Base-by-base conservation (phyloP, 2,797 vertebrate species). In the Ctenosaura bakeri region DNA sequence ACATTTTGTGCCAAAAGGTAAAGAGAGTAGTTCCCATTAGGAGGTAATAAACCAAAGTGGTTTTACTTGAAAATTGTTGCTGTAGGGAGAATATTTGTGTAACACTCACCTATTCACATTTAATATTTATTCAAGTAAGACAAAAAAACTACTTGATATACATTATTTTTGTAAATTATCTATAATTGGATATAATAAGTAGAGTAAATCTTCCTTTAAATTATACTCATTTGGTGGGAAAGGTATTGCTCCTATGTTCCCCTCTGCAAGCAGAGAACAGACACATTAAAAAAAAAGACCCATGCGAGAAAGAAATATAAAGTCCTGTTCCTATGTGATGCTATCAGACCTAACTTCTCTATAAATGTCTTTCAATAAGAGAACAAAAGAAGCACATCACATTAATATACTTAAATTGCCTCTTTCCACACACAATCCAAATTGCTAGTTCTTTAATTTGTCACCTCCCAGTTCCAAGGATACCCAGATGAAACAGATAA, bases 61-160 rank as follows among this genome's bases (percentile, higher is more conserved):
- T 66, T 6, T 71, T 90, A 83, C 89, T 14, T 83, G 0, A 86
- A 88, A 93, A 90, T 6, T 87, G 52, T 46, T 88, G 42, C 42
- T 80, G 76, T 18, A 83, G 12, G 20, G 32, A 29, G n/a, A 0
- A 93, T 76, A 2, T 86, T 56, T 50, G 80, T 2, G 1, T 1
- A 0, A 81, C 16, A 38, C 59, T 90, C 22, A 76, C 64, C 42
- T 20, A 79, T 38, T 69, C 29, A 69, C 32, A 69, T 69, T 32
- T 69, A 2, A 13, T 32, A 29, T 69, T 69, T 69, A 32, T 13
- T 32, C 29, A 26, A 66, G 64, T 66, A 66, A 26, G 64, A 66
- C 26, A 29, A 24, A 66, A 66, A 66, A 66, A 29, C 1, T 69
- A 62, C 29, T 64, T n/a, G 26, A 35, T 71, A 54, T 29, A 87